Evolutionary conservation across 1,140 invertebrate genomes (phyloP).

Genomic region (Drosophila orena): DNA sequence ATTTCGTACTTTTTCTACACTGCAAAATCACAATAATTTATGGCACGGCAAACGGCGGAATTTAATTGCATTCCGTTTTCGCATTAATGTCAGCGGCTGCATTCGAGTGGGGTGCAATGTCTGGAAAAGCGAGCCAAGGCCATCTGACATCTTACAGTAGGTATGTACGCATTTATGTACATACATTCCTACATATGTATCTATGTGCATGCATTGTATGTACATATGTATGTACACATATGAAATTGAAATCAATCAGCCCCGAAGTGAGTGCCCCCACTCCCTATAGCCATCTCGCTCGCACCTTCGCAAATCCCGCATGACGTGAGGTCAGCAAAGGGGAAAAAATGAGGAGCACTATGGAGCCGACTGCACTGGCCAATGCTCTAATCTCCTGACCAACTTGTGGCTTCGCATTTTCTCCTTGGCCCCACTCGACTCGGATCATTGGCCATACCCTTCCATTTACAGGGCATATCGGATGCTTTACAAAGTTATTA

Average conservation of each 20-base stretch:
- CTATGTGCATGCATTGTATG: no score
- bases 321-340: conserved; percentile 67
- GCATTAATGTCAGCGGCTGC: conserved; percentile 72
- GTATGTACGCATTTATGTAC: background rate
- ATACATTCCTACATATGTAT: no score
- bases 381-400: conserved; percentile 76
- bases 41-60: conserved; percentile 39
- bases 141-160: conserved; percentile 7
- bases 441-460: conserved; percentile 37
- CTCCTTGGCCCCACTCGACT: conserved; percentile 48
- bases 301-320: conserved; percentile 1
- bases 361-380: conserved; percentile 5
- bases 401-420: conserved; percentile 77
- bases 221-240: background rate
- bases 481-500: background rate
- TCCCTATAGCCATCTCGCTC: background rate
- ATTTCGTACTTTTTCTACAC: conserved; percentile 11
- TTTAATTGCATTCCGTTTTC: conserved; percentile 69
- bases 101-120: conserved; percentile 52
- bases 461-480: no score
- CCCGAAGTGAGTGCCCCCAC: conserved; percentile 35
- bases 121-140: conserved; percentile 79
- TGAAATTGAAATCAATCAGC: conserved; percentile 68
- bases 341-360: conserved; percentile 7
- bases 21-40: conserved; percentile 76